phyloP scores from a whole-genome alignment of 2,888 invertebrate genomes.

The Autographa pulchrina region DNA sequence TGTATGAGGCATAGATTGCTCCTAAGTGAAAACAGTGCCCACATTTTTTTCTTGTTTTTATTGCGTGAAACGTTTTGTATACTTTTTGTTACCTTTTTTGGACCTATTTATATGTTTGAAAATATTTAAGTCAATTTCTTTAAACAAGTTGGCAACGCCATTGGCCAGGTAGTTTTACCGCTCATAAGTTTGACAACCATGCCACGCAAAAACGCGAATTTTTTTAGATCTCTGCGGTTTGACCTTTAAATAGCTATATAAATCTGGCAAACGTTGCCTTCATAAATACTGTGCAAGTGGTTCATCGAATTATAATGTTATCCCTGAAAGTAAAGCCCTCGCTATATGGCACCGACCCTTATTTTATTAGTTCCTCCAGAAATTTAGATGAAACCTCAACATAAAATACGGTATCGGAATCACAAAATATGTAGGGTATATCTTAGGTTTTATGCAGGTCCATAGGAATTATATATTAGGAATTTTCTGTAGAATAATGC shows the following conservation, averaged over 20 bases:
- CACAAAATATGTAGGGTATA: background rate
- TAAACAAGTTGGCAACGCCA: no score
- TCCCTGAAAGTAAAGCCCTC: background rate
- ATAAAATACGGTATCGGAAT: background rate
- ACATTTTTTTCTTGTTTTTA: background rate
- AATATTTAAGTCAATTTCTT: no score
- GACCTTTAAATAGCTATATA: background rate
- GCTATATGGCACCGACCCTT: slow-evolving; percentile 6
- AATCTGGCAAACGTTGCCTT: background rate
- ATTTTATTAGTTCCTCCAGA: slow-evolving; percentile 7
- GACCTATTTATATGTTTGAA: no score
- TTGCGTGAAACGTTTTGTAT: background rate
- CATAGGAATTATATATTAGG: background rate
- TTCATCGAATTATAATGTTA: slow-evolving; percentile 16
- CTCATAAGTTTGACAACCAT: background rate
- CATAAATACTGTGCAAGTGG: slow-evolving; percentile 8
- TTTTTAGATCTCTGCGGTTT: no score
- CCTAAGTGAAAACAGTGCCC: background rate
- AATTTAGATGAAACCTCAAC: slow-evolving; percentile 8
- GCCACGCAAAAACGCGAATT: background rate
- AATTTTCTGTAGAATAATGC: background rate
- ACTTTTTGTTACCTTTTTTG: background rate
- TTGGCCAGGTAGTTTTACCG: no score
- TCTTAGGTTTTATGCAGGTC: background rate
- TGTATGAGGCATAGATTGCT: background rate